A percentile compares a stretch with the other conserved stretches of the same genome.
Conservation (phyloP, 2,797 vertebrate genomes). For the Crotalus adamanteus region DNA sequence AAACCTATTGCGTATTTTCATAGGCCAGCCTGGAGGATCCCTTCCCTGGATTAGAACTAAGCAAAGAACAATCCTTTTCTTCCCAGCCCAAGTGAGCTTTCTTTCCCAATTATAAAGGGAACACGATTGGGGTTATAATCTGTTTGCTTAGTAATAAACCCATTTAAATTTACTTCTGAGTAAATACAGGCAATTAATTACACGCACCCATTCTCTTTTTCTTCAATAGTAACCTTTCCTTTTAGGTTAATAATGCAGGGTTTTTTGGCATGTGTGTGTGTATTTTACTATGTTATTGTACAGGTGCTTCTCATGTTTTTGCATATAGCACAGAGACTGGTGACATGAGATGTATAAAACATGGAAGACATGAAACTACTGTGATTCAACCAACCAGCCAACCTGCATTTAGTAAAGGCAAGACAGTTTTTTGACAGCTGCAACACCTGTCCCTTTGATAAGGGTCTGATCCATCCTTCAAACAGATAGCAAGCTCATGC, state of each 20-base stretch:
- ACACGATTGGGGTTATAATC: neutral
- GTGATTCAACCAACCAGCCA: neutral
- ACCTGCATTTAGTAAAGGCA: neutral
- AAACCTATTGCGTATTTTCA: neutral
- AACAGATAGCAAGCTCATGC: neutral
- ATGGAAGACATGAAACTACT: neutral
- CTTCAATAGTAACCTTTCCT: neutral
- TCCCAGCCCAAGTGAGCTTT: too few relatives aligned
- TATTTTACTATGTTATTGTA: neutral
- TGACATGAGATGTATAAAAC: neutral
- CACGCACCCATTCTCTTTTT: neutral
- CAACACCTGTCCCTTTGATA: neutral
- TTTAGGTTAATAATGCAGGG: neutral
- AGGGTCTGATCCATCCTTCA: neutral
- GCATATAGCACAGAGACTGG: neutral
- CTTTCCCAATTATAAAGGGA: neutral
- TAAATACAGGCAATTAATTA: neutral
- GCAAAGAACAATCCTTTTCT: neutral
- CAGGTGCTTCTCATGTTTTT: neutral
- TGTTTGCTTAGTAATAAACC: neutral
- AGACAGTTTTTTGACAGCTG: neutral
- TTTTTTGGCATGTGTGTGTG: neutral
- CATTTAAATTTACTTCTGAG: neutral
- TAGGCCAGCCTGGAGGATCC: constrained; percentile 11
- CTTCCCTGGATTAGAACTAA: neutral